Evolutionary conservation across 2,113 vertebrate species (phyloP).

Genomic region (Pardalotus punctatus): DNA sequence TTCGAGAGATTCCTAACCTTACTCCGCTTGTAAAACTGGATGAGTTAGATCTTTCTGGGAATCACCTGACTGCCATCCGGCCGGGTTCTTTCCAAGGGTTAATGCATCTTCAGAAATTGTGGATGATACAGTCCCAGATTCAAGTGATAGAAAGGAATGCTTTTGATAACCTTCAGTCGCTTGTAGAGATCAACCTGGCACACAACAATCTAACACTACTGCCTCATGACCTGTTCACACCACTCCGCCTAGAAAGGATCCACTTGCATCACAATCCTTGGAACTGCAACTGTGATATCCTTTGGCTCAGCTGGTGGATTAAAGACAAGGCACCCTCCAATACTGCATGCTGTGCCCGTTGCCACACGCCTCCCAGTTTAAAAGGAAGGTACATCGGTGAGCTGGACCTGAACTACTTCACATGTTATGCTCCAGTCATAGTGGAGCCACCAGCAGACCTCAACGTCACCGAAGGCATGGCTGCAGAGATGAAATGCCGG

Average conservation of each 20-base stretch:
- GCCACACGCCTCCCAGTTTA: constrained; percentile 87
- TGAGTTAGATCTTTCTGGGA: constrained; percentile 98
- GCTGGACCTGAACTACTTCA: constrained; percentile 97
- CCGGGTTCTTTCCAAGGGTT: constrained; percentile 98
- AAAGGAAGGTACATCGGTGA: constrained; percentile 97
- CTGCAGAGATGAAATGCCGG: constrained; percentile 94
- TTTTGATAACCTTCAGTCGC: constrained; percentile 97
- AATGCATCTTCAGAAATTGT: constrained; percentile 96
- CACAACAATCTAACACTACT: constrained; percentile 97
- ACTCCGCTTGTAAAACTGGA: constrained; percentile 94
- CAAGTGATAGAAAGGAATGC: constrained; percentile 98
- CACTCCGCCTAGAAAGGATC: constrained; percentile 94
- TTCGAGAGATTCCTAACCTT: constrained; percentile 98
- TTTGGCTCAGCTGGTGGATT: constrained; percentile 99
- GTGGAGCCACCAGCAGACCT: constrained; percentile 96
- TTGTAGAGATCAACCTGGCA: constrained; percentile 97
- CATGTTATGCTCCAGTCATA: constrained; percentile 97
- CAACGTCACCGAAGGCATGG: constrained; percentile 97
- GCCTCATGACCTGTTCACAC: constrained; percentile 98
- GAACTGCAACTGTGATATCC: constrained; percentile 98
- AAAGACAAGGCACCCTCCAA: constrained; percentile 98
- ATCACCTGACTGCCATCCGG: constrained; percentile 89
- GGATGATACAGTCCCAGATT: constrained; percentile 99
- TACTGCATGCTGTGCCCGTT: constrained; percentile 97
- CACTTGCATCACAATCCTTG: constrained; percentile 98